A percentile compares a stretch with the other conserved stretches of the same genome.
Conservation (phyloP, 2,888 invertebrate species). For the Phania funesta region DNA sequence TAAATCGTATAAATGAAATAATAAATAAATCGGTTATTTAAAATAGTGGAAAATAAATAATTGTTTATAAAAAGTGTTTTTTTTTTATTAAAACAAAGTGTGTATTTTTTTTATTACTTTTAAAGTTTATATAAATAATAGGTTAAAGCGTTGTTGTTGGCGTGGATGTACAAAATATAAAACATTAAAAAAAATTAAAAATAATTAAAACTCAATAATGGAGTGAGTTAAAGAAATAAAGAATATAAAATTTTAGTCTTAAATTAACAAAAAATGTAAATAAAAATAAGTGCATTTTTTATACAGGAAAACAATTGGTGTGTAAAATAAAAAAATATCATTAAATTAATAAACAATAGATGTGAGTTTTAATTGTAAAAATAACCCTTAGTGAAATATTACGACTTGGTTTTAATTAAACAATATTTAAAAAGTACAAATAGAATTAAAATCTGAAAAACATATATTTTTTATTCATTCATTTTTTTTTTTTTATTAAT, state of each 20-base stretch:
- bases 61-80: neutral
- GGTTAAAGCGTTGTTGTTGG: conserved; percentile 42
- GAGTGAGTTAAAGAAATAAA: neutral
- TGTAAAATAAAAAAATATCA: too few species aligned
- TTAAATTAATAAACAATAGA: too few species aligned
- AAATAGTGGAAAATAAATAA: neutral
- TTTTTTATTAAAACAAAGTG: conserved; percentile 4
- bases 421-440: too few species aligned
- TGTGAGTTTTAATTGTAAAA: too few species aligned
- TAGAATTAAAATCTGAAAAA: too few species aligned
- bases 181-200: neutral
- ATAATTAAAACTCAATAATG: conserved; percentile 11
- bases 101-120: conserved; percentile 13
- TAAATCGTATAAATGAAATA: conserved; percentile 23
- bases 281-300: too few species aligned
- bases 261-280: too few species aligned
- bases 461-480: too few species aligned
- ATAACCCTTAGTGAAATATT: too few species aligned
- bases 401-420: too few species aligned
- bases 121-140: neutral
- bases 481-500: too few species aligned
- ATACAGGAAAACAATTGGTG: too few species aligned
- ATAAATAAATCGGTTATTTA: neutral
- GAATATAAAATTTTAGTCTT: neutral
- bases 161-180: conserved; percentile 25